Percentiles rank a stretch among this genome's conserved stretches.
Conservation (phyloP, 1,140 invertebrate species). For the Eubasilissa regina region DNA sequence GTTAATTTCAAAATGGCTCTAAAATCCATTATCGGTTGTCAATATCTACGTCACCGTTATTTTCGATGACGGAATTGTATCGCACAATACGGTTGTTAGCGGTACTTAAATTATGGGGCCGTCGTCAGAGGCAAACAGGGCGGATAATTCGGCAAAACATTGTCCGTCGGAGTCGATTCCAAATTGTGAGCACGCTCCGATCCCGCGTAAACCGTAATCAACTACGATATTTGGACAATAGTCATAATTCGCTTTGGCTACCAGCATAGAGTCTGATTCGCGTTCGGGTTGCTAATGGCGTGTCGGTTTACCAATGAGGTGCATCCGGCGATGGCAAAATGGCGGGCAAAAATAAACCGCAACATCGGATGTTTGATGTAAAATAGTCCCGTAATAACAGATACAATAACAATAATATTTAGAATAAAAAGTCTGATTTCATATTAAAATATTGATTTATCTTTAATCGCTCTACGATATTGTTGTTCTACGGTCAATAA, state of each 20-base stretch:
- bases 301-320: slow-evolving; percentile 8
- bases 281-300: not conserved
- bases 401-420: not conserved
- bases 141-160: slow-evolving; percentile 43
- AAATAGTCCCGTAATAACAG: not conserved
- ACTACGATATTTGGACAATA: slow-evolving; percentile 55
- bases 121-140: slow-evolving; percentile 4
- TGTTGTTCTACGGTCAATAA: too few species aligned
- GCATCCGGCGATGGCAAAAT: not conserved
- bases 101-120: slow-evolving; percentile 11
- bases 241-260: slow-evolving; percentile 31
- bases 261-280: slow-evolving; percentile 18
- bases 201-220: slow-evolving; percentile 48
- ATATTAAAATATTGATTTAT: too few species aligned
- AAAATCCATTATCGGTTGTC: too few species aligned
- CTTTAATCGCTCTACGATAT: too few species aligned
- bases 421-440: not conserved
- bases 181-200: slow-evolving; percentile 32
- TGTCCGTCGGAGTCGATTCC: slow-evolving; percentile 1
- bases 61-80: slow-evolving; percentile 14
- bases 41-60: not conserved
- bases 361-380: not conserved
- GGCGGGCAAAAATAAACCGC: not conserved
- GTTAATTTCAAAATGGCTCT: too few species aligned
- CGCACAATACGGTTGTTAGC: slow-evolving; percentile 31